Evolutionary conservation across 2,888 invertebrate genomes (phyloP).

Genomic region (Pedicia rivosa): DNA sequence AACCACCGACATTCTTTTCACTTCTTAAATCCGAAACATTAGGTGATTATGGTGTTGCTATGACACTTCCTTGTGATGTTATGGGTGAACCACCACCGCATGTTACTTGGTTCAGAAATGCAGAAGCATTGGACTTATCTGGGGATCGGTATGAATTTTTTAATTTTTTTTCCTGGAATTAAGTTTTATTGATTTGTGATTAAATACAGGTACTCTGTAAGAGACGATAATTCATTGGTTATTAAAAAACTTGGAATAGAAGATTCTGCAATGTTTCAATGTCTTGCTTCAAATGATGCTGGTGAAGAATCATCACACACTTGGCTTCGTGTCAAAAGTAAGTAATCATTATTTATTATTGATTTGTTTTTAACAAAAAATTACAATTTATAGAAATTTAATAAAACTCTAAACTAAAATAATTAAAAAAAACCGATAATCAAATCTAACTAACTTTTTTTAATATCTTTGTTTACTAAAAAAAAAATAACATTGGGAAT

Average conservation of each 20-base stretch:
- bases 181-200: slow-evolving; percentile 27
- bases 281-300: slow-evolving; percentile 77
- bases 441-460: no score
- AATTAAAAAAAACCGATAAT: background rate
- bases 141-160: slow-evolving; percentile 33
- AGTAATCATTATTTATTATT: no score
- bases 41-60: slow-evolving; percentile 68
- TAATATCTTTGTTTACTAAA: no score
- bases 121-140: slow-evolving; percentile 32
- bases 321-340: slow-evolving; percentile 91
- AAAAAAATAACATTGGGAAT: no score
- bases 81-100: slow-evolving; percentile 74
- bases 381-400: background rate
- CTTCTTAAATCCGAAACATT: slow-evolving; percentile 61
- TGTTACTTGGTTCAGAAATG: slow-evolving; percentile 77
- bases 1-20: slow-evolving; percentile 61
- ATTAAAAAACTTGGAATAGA: slow-evolving; percentile 65
- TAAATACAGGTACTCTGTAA: slow-evolving; percentile 47
- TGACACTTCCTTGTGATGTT: slow-evolving; percentile 70
- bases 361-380: background rate
- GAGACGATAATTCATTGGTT: slow-evolving; percentile 66
- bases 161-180: slow-evolving; percentile 18
- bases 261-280: slow-evolving; percentile 92
- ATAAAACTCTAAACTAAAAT: background rate
- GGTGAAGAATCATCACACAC: slow-evolving; percentile 81